These are phyloP conservation scores for Tiliqua scincoides DNA, from an alignment of 2,113 vertebrate genomes.

Conservation along the genomic window DNA sequence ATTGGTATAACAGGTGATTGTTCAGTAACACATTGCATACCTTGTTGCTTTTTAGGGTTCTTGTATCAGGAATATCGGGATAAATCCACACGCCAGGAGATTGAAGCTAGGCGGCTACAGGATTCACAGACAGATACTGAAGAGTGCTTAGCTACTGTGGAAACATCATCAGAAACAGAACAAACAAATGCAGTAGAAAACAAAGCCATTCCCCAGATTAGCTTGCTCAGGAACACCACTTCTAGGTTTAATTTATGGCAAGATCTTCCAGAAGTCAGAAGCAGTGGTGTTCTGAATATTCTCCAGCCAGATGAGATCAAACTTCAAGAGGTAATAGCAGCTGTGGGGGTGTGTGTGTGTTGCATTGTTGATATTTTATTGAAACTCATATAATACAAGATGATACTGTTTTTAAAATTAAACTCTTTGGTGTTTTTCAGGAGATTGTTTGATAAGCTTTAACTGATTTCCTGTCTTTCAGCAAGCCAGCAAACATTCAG, in stretches of 20 bases:
- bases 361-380: constrained; percentile 21
- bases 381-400: constrained; percentile 24
- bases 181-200: constrained; percentile 51
- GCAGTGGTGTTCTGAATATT: constrained; percentile 83
- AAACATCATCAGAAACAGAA: constrained; percentile 75
- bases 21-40: constrained; percentile 4
- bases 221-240: constrained; percentile 78
- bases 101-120: constrained; percentile 88
- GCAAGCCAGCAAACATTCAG: background rate
- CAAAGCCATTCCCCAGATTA: constrained; percentile 77
- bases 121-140: constrained; percentile 77
- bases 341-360: background rate
- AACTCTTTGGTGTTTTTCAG: background rate
- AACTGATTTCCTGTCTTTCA: background rate
- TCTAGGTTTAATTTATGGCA: constrained; percentile 93
- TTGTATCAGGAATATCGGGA: constrained; percentile 97
- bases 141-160: constrained; percentile 44
- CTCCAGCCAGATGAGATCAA: constrained; percentile 88
- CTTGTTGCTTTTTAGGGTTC: constrained; percentile 78
- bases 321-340: constrained; percentile 88
- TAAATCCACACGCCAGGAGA: constrained; percentile 92
- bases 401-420: background rate
- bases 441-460: background rate
- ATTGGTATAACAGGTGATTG: background rate
- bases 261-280: constrained; percentile 88